Evolutionary conservation across 64 coral and sea anemone genomes (phyloP), one percentile per base, ranked within the genome.

Genomic region (Stichodactyla mertensii): DNA sequence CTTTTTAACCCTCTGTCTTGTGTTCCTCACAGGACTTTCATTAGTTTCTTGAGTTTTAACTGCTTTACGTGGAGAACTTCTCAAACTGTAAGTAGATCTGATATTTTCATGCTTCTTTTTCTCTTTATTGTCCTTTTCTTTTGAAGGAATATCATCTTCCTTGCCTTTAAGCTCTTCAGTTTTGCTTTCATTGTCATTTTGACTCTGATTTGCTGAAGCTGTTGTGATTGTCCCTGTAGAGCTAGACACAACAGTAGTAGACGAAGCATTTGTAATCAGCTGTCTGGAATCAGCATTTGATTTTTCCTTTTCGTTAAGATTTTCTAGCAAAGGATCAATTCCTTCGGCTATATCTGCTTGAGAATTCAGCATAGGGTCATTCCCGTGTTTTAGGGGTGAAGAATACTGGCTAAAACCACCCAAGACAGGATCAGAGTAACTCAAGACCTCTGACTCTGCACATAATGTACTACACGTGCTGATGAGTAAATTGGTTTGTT

Each of bases 401-500:
- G 60, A 59, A 55, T 53, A 87, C 77, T 52, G 90, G 45, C 86
- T 80, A 57, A 51, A 70, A 86, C 14, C 78, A 62, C 31, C 77
- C 67, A 92, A 56, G 16, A 58, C 83, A 58, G 51, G 90, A 92
- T 55, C 77, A 64, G 74, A 82, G 71, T 79, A 92, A 61, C 84
- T 62, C 55, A 55, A 79, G 64, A 60, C 86, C 80, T 82, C 85
- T 19, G 16, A 92, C 79, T 92, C n/a, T 54, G 58, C 64, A 77
- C 77, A 90, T 13, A 83, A 64, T 27, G 88, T 78, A 69, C 85
- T 54, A 26, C 91, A 82, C 18, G 94, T 89, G 12, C 59, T 87
- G 54, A 93, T 93, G 1, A 97, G 88, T 4, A 97, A 67, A 57
- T 92, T 97, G 0, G 88, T 87, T 82, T 97, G 91, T 18, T 89